Conservation (phyloP, 2,888 invertebrate species). For the Bursaphelenchus okinawaensis region DNA sequence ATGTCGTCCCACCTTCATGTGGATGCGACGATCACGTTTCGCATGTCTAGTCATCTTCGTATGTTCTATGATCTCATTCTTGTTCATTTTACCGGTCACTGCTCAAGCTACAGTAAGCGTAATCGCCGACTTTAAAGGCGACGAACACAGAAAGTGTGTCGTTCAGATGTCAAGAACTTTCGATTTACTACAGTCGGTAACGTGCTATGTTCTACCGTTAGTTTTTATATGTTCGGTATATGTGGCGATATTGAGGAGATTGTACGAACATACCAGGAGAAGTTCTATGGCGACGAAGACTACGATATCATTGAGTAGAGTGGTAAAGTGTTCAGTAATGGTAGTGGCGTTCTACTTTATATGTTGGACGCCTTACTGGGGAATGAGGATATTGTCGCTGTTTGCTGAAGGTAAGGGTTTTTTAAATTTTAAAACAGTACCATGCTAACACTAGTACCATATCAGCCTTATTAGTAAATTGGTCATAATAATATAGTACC, state of each 20-base stretch:
- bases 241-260: slow-evolving; percentile 43
- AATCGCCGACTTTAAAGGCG: slow-evolving; percentile 14
- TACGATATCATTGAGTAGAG: slow-evolving; percentile 45
- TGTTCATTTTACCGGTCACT: slow-evolving; percentile 48
- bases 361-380: slow-evolving; percentile 57
- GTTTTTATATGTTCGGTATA: slow-evolving; percentile 49
- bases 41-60: slow-evolving; percentile 36
- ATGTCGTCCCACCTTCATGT: slow-evolving; percentile 45
- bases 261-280: slow-evolving; percentile 30
- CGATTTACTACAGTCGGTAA: slow-evolving; percentile 39
- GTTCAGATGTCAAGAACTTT: slow-evolving; percentile 31
- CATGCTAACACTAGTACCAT: too few relatives aligned
- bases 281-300: slow-evolving; percentile 44
- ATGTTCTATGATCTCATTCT: slow-evolving; percentile 37
- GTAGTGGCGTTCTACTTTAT: slow-evolving; percentile 57
- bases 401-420: slow-evolving; percentile 13
- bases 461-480: too few relatives aligned
- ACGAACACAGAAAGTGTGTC: slow-evolving; percentile 11
- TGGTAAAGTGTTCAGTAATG: slow-evolving; percentile 53
- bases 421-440: too few relatives aligned
- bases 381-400: slow-evolving; percentile 31
- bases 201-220: slow-evolving; percentile 48
- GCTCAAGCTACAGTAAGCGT: slow-evolving; percentile 19
- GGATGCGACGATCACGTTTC: slow-evolving; percentile 50
- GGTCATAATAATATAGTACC: too few relatives aligned